phyloP scores from a whole-genome alignment of 1,140 invertebrate species.

The Drosophila sucinea region DNA sequence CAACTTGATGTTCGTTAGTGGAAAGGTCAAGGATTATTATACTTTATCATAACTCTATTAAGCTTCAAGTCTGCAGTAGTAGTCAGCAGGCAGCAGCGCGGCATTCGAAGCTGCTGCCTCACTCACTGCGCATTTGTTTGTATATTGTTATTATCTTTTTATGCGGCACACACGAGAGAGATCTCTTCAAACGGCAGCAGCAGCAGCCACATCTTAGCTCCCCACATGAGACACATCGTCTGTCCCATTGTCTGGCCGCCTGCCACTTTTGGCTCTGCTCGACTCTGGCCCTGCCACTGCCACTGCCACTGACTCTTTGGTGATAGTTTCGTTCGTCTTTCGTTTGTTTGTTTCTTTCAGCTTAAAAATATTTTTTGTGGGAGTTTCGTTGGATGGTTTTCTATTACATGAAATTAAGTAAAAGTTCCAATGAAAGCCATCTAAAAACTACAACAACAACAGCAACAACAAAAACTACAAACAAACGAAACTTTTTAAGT shows the following conservation, averaged over 20 bases:
- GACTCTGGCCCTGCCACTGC: slow-evolving; percentile 18
- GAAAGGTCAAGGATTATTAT: slow-evolving; percentile 80
- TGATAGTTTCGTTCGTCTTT: slow-evolving; percentile 56
- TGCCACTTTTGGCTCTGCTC: slow-evolving; percentile 28
- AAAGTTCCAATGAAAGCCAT: slow-evolving; percentile 72
- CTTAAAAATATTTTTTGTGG: slow-evolving; percentile 33
- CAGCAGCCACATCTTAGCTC: not conserved
- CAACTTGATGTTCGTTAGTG: slow-evolving; percentile 62
- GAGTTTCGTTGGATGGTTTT: slow-evolving; percentile 63
- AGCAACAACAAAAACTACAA: slow-evolving; percentile 17
- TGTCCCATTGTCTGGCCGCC: slow-evolving; percentile 18
- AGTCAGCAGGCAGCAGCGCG: slow-evolving; percentile 25
- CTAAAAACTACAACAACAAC: slow-evolving; percentile 36
- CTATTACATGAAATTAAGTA: slow-evolving; percentile 72
- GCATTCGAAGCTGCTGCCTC: slow-evolving; percentile 18
- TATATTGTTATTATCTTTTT: slow-evolving; percentile 72
- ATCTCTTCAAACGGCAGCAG: slow-evolving; percentile 33
- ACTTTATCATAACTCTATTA: slow-evolving; percentile 80
- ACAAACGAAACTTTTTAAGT: slow-evolving; percentile 55
- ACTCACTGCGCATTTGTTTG: slow-evolving; percentile 65
- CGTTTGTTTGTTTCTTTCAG: slow-evolving; percentile 17
- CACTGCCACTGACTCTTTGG: slow-evolving; percentile 28
- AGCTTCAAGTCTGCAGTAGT: slow-evolving; percentile 50
- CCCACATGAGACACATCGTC: slow-evolving; percentile 21
- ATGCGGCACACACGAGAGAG: slow-evolving; percentile 63